A percentile compares a stretch with the other conserved stretches of the same genome.
These are phyloP conservation scores for Alligator mississippiensis DNA, from an alignment of 2,113 vertebrate species.

Conservation along the genomic window DNA sequence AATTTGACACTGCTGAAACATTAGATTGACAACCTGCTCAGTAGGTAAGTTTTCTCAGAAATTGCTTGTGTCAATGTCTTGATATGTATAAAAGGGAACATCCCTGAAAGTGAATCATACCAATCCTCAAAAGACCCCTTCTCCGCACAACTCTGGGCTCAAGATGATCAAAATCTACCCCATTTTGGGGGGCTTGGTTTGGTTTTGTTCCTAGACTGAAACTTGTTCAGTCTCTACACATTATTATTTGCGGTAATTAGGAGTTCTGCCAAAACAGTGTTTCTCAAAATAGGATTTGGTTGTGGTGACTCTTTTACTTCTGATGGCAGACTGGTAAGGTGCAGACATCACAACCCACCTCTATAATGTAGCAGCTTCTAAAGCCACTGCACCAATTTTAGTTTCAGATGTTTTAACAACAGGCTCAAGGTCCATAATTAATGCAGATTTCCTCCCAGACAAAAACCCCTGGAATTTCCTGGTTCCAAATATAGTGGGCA, in stretches of 20 bases:
- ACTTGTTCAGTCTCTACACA: neutral
- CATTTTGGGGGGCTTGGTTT: neutral
- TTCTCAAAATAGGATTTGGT: neutral
- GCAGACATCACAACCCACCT: neutral
- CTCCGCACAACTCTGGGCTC: neutral
- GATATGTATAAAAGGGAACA: neutral
- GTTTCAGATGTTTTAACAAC: neutral
- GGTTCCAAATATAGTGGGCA: neutral
- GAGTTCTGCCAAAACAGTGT: neutral
- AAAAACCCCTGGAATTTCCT: neutral
- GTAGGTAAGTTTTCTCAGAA: neutral
- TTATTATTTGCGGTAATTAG: neutral
- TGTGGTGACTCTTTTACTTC: neutral
- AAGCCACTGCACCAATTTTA: neutral
- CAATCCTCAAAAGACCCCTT: neutral
- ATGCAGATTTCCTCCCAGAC: neutral
- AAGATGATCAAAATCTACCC: neutral
- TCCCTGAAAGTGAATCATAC: neutral
- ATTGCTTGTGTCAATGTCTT: neutral
- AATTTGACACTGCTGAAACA: neutral
- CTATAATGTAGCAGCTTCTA: neutral
- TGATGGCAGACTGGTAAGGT: neutral
- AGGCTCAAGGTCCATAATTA: neutral
- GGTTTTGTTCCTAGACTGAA: neutral
- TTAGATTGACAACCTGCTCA: constrained; percentile 12